phyloP scores from a whole-genome alignment of 2,888 invertebrate genomes.

The Ashinkailepas kermadecensis region DNA sequence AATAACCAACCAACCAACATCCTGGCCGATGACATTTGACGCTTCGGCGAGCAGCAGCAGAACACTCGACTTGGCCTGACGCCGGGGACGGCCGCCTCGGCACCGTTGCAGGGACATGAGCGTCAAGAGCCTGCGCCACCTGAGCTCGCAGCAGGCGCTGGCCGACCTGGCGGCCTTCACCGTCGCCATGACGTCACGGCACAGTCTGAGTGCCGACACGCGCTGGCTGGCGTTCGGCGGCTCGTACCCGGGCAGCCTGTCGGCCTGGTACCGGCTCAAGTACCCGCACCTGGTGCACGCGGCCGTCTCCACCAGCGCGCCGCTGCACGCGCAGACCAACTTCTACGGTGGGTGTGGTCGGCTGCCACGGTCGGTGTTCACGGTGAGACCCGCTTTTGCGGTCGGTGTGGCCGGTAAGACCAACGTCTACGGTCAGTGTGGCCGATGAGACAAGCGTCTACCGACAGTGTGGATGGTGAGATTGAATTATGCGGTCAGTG shows the following conservation, averaged over 20 bases:
- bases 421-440: too few species aligned
- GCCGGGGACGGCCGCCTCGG: too few species aligned
- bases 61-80: too few species aligned
- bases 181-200: conserved; percentile 56
- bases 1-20: too few species aligned
- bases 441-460: too few species aligned
- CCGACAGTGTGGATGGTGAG: too few species aligned
- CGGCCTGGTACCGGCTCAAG: conserved; percentile 78
- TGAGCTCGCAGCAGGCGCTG: conserved; percentile 54
- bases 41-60: background rate
- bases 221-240: conserved; percentile 94
- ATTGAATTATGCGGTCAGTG: too few species aligned
- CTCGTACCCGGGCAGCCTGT: conserved; percentile 85
- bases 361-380: too few species aligned
- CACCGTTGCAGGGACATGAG: conserved; percentile 61
- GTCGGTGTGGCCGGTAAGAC: too few species aligned
- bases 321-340: conserved; percentile 72
- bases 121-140: conserved; percentile 65
- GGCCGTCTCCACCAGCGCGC: conserved; percentile 80
- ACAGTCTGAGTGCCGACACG: conserved; percentile 51
- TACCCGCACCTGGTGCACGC: conserved; percentile 77
- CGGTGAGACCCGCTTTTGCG: too few species aligned
- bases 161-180: conserved; percentile 84
- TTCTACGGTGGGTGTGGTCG: conserved; percentile 56
- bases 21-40: too few species aligned